Evolutionary conservation across 2,113 vertebrate genomes (phyloP).

Genomic region (Boulengeromyrus knoepffleri): DNA sequence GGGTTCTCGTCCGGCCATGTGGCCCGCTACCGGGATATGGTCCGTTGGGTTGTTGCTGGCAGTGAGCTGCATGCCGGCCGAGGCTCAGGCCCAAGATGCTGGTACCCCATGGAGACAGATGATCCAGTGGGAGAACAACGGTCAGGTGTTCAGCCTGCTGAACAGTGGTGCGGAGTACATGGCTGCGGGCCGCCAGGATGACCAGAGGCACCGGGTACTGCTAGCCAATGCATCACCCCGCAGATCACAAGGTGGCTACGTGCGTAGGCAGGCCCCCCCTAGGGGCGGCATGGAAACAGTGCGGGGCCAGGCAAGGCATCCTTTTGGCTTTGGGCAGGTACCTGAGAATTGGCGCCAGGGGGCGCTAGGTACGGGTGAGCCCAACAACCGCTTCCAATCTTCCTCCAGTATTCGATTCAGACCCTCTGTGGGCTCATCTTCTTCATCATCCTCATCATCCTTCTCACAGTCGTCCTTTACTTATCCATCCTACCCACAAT

Average conservation of each 20-base stretch:
- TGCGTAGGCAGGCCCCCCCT: slow-evolving; percentile 72
- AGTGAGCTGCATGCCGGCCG: slow-evolving; percentile 46
- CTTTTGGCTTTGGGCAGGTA: slow-evolving; percentile 91
- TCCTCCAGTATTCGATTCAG: slow-evolving; percentile 57
- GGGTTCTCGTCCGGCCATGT: slow-evolving; percentile 58
- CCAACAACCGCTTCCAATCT: slow-evolving; percentile 55
- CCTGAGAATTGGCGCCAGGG: slow-evolving; percentile 87
- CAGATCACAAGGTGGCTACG: slow-evolving; percentile 62
- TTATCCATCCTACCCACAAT: slow-evolving; percentile 62
- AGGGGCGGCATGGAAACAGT: slow-evolving; percentile 74
- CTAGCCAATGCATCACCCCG: slow-evolving; percentile 62
- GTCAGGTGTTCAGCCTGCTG: slow-evolving; percentile 80
- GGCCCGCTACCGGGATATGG: slow-evolving; percentile 29
- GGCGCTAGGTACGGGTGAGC: slow-evolving; percentile 52
- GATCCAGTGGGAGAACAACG: slow-evolving; percentile 96
- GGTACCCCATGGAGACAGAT: slow-evolving; percentile 82
- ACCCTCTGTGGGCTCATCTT: slow-evolving; percentile 67
- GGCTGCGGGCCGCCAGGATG: slow-evolving; percentile 58
- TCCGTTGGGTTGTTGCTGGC: slow-evolving; percentile 52
- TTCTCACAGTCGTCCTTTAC: slow-evolving; percentile 54
- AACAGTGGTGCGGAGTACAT: slow-evolving; percentile 86
- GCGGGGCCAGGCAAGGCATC: slow-evolving; percentile 82
- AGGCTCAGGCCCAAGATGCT: slow-evolving; percentile 54
- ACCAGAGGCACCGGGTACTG: slow-evolving; percentile 60
- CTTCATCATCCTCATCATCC: slow-evolving; percentile 59